Conservation (phyloP, 1,140 invertebrate species). For the Trichonephila clavipes region DNA sequence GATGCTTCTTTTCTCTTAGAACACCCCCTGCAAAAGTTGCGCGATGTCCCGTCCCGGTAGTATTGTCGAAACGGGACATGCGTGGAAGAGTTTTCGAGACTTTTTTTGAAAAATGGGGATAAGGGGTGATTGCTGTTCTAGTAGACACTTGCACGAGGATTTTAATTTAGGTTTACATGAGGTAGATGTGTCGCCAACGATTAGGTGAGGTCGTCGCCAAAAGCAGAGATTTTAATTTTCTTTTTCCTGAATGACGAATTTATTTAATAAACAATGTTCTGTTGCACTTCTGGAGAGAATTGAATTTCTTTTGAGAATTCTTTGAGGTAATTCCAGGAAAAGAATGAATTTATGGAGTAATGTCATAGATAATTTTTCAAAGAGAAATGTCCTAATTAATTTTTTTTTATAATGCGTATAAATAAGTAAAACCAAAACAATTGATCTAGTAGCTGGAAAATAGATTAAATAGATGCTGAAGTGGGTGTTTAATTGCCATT, state of each 20-base stretch:
- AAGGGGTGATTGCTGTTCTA: not conserved
- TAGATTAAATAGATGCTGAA: too few relatives aligned
- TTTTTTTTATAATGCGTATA: too few relatives aligned
- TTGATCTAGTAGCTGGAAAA: too few relatives aligned
- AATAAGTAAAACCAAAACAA: too few relatives aligned
- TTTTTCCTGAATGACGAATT: not conserved
- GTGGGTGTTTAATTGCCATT: too few relatives aligned
- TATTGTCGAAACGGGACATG: not conserved
- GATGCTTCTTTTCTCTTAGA: not conserved
- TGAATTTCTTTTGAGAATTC: not conserved
- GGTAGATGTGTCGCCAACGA: not conserved
- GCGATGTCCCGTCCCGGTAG: not conserved
- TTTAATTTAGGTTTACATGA: slow-evolving; percentile 32
- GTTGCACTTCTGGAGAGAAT: not conserved
- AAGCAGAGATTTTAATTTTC: not conserved
- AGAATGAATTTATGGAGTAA: too few relatives aligned
- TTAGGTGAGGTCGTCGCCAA: not conserved
- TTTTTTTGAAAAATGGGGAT: not conserved
- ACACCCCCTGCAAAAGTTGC: slow-evolving; percentile 1
- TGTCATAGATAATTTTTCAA: too few relatives aligned
- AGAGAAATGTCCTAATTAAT: too few relatives aligned
- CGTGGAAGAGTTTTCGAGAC: not conserved
- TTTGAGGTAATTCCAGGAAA: too few relatives aligned
- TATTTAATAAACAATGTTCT: not conserved
- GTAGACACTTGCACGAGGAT: slow-evolving; percentile 27